Percentiles rank a stretch among this genome's conserved stretches.
These are phyloP conservation scores for Microctonus brassicae DNA, from an alignment of 2,888 invertebrate genomes.

Conservation along the genomic window DNA sequence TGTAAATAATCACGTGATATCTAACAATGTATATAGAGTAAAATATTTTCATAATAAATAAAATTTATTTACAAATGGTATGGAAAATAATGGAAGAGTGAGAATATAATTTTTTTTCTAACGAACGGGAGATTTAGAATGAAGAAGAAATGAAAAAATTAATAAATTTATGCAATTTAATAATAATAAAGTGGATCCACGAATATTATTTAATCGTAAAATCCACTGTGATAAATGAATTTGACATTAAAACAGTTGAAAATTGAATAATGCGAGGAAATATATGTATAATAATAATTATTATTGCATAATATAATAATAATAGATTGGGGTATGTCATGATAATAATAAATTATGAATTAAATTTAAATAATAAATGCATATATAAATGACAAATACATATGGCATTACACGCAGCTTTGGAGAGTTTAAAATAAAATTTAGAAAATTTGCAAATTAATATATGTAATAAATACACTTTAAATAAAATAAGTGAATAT, in stretches of 20 bases:
- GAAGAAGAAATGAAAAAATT: slow-evolving; percentile 31
- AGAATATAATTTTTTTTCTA: slow-evolving; percentile 24
- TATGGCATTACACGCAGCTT: slow-evolving; percentile 2
- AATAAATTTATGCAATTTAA: slow-evolving; percentile 29
- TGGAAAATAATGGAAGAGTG: slow-evolving; percentile 29
- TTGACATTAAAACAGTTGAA: slow-evolving; percentile 29
- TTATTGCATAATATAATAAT: slow-evolving; percentile 32
- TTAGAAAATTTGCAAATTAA: neutral
- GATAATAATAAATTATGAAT: slow-evolving; percentile 32
- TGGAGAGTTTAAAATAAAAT: slow-evolving; percentile 8
- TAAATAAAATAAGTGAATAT: too few species aligned
- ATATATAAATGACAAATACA: neutral
- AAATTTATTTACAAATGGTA: slow-evolving; percentile 57
- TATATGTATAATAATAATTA: slow-evolving; percentile 18
- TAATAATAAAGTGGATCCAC: slow-evolving; percentile 40
- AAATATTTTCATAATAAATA: slow-evolving; percentile 60
- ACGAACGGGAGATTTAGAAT: slow-evolving; percentile 28
- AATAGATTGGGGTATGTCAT: slow-evolving; percentile 28
- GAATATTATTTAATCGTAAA: slow-evolving; percentile 43
- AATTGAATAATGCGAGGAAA: slow-evolving; percentile 18
- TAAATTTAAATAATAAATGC: slow-evolving; percentile 12
- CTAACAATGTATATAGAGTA: slow-evolving; percentile 45
- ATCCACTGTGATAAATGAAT: slow-evolving; percentile 48
- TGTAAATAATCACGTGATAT: neutral
- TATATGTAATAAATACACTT: too few species aligned